Evolutionary conservation across 2,888 invertebrate genomes (phyloP), one percentile per base, ranked within the genome.

Genomic region (Macrosoma leucophasiata): DNA sequence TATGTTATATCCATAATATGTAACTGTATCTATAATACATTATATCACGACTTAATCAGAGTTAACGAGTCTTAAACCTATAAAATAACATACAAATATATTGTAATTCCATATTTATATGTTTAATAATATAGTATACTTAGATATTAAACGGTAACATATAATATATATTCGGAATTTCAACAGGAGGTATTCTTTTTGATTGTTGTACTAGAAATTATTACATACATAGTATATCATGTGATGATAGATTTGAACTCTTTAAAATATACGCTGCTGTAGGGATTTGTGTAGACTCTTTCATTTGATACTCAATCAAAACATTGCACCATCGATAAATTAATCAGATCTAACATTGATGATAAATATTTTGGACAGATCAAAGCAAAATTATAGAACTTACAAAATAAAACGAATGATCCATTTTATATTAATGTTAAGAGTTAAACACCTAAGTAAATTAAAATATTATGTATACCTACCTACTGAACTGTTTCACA

Each of bases 371-470:
- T 68, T 61, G 58, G 65, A 79, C 78, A 77, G 65, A 79, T 81
- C 84, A 84, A 84, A 84, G 84, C 84, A 84, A 84, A 84, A 84
- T 81, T 71, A 84, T 58, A 61, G 65, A 69, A 75, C 82, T 76
- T 78, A 77, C 54, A 62, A 59, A 59, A 63, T 64, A 74, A 68
- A 72, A 71, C 67, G 60, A 76, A 72, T 63, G 52, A 64, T 61
- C 67, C 77, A 76, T 64, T 66, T 55, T 54, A n/a, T n/a, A n/a
- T 22, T 27, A 36, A 62, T 72, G 74, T 76, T 77, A n/a, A 79
- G 73, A 62, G 41, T 73, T 69, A 67, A 63, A 73, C 58, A 67
- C 68, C 73, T 72, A 72, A 48, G 42, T 61, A 60, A 56, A 57
- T 66, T 69, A 70, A 71, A 63, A 68, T 70, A 69, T 71, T 72